Evolutionary conservation across 2,113 vertebrate genomes (phyloP).

Genomic region (Misgurnus anguillicaudatus): DNA sequence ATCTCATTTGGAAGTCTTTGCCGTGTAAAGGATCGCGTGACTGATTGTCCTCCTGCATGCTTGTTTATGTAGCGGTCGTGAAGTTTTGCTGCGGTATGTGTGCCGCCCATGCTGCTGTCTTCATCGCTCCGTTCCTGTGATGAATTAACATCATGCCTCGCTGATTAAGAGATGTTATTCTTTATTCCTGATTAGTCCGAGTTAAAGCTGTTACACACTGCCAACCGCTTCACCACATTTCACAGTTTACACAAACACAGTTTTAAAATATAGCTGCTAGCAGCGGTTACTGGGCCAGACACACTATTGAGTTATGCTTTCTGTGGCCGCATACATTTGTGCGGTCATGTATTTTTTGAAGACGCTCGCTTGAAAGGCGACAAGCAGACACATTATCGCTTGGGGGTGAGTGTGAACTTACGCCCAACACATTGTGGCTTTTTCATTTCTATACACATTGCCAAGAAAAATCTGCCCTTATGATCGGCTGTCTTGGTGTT

Average conservation of each 20-base stretch:
- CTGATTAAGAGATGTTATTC: constrained; percentile 76
- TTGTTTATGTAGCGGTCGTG: too few species aligned
- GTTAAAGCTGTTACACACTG: constrained; percentile 73
- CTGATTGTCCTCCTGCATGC: too few species aligned
- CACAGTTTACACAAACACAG: constrained; percentile 66
- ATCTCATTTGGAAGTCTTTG: too few species aligned
- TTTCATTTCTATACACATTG: too few species aligned
- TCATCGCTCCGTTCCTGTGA: constrained; percentile 62
- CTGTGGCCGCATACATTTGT: not conserved
- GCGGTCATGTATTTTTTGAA: not conserved
- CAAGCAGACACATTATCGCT: too few species aligned
- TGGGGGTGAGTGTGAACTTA: too few species aligned
- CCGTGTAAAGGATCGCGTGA: not conserved
- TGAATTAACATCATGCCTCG: constrained; percentile 72
- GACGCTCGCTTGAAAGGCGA: too few species aligned
- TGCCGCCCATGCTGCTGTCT: constrained; percentile 60
- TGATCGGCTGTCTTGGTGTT: too few species aligned
- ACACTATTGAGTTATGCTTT: not conserved
- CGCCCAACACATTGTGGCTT: not conserved
- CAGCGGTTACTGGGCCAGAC: constrained; percentile 19
- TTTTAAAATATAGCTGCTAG: constrained; percentile 59
- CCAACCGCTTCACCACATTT: constrained; percentile 67
- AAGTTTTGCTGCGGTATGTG: too few species aligned
- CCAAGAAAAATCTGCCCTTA: too few species aligned
- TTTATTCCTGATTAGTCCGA: constrained; percentile 74